phyloP scores from a whole-genome alignment of 1,140 invertebrate species.

The Aethina tumida region DNA sequence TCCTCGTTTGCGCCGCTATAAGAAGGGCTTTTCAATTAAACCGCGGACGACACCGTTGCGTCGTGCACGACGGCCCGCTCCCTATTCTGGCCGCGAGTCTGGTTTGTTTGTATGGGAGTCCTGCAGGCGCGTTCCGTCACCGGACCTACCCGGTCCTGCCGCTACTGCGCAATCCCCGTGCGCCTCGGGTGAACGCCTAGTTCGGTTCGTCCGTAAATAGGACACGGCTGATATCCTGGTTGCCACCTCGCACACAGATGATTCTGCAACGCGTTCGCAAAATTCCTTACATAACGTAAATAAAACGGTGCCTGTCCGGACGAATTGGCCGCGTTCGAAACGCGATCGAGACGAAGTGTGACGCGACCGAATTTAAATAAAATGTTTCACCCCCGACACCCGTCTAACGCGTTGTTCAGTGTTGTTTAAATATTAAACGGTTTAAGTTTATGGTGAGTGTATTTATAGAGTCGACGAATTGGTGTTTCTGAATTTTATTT shows the following conservation, averaged over 20 bases:
- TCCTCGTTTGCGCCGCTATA: too few relatives aligned
- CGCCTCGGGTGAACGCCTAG: slow-evolving; percentile 19
- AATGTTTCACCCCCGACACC: too few relatives aligned
- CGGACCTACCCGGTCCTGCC: slow-evolving; percentile 5
- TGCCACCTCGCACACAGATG: slow-evolving; percentile 14
- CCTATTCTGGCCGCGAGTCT: too few relatives aligned
- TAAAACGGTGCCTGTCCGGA: slow-evolving; percentile 3
- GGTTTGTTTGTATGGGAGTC: too few relatives aligned
- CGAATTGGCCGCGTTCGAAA: neutral
- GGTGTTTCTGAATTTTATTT: too few relatives aligned
- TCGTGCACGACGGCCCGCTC: too few relatives aligned
- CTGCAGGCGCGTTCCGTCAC: slow-evolving; percentile 5
- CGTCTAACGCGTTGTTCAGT: neutral
- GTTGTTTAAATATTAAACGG: neutral
- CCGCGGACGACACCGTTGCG: too few relatives aligned
- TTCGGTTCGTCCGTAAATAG: slow-evolving; percentile 17
- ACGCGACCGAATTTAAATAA: neutral
- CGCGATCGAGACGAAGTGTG: neutral
- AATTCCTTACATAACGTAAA: slow-evolving; percentile 11
- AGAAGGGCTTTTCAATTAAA: too few relatives aligned
- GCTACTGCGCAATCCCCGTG: slow-evolving; percentile 11
- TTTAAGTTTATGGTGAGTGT: slow-evolving; percentile 13
- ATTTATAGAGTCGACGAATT: slow-evolving; percentile 10
- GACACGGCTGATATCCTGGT: slow-evolving; percentile 19
- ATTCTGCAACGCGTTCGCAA: slow-evolving; percentile 1